A percentile compares a stretch with the other conserved stretches of the same genome.
phyloP scores from a whole-genome alignment of 2,888 invertebrate species.

The Parnassius glacialis region DNA sequence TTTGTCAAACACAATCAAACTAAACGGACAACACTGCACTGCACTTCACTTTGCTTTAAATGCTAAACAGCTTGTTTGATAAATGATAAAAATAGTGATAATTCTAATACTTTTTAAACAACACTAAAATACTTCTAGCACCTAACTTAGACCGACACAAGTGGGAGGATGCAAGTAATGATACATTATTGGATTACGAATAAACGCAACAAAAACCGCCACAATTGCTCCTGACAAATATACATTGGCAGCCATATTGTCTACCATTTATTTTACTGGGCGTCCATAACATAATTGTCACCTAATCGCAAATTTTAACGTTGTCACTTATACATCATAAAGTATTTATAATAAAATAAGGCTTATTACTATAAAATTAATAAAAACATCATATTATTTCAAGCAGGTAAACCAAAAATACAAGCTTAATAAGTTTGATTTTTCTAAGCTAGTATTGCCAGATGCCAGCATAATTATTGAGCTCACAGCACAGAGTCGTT shows the following conservation, averaged over 20 bases:
- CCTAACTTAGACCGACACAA: conserved; percentile 19
- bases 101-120: neutral
- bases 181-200: conserved; percentile 4
- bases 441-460: conserved; percentile 1
- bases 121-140: conserved; percentile 5
- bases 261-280: conserved; percentile 28
- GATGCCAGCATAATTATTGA: too few species aligned
- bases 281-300: conserved; percentile 4
- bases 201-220: conserved; percentile 33
- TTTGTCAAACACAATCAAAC: conserved; percentile 12
- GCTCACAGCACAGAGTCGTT: too few species aligned
- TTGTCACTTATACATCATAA: conserved; percentile 7
- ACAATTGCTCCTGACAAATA: conserved; percentile 49
- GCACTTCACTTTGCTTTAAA: conserved; percentile 30
- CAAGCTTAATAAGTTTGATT: neutral
- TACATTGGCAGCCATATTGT: conserved; percentile 60
- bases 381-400: conserved; percentile 12
- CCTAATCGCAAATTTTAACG: conserved; percentile 9
- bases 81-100: neutral
- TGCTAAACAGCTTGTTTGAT: conserved; percentile 28
- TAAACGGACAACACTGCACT: conserved; percentile 33
- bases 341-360: conserved; percentile 10
- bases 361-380: conserved; percentile 1
- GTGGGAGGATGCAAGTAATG: conserved; percentile 16
- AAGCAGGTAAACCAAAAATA: conserved; percentile 10